A percentile compares a stretch with the other conserved stretches of the same genome.
These are phyloP conservation scores for Fulmarus glacialis DNA, from an alignment of 2,113 vertebrate species.

Conservation along the genomic window DNA sequence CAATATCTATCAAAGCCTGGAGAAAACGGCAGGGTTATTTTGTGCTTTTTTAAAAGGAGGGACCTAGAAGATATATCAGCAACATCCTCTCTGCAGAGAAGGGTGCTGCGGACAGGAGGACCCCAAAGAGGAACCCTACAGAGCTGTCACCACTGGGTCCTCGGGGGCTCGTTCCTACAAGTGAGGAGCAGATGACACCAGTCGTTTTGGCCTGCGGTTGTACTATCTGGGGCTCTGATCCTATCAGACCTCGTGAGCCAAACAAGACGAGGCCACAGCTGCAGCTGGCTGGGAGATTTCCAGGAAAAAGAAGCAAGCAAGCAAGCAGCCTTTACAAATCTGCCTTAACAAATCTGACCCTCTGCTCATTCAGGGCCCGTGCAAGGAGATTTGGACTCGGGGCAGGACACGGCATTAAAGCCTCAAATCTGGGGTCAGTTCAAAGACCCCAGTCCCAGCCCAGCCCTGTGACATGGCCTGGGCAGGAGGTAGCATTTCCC, in stretches of 20 bases:
- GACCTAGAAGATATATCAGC: background rate
- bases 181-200: background rate
- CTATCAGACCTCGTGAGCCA: conserved; percentile 20
- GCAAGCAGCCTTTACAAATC: background rate
- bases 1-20: background rate
- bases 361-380: background rate
- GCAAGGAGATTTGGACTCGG: background rate
- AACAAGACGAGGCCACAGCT: conserved; percentile 2
- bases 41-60: background rate
- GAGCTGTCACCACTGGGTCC: background rate
- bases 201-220: background rate
- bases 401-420: background rate
- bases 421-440: background rate
- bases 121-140: background rate
- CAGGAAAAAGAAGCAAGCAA: conserved; percentile 29
- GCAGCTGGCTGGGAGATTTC: conserved; percentile 62
- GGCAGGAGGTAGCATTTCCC: background rate
- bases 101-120: background rate
- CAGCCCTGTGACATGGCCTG: background rate
- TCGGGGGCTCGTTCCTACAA: background rate
- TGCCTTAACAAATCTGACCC: background rate
- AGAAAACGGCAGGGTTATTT: background rate
- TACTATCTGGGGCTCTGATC: background rate
- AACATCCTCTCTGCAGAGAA: background rate
- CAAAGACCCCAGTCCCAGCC: background rate